Conservation (phyloP, 64 coral and sea anemone species). For the Platygyra sinensis region DNA sequence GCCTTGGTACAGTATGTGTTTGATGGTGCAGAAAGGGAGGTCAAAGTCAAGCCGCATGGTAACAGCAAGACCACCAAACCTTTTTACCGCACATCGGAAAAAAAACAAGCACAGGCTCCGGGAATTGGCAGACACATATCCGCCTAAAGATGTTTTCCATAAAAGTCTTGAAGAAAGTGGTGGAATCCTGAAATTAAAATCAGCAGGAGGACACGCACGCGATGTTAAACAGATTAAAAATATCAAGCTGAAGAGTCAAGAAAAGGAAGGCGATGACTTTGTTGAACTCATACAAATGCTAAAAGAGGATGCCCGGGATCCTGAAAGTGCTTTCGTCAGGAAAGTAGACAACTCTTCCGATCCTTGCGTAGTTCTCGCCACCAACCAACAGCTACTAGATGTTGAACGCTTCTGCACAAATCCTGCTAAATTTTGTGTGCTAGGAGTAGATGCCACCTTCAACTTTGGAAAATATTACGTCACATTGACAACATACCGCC, state of each 20-base stretch:
- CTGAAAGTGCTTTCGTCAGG: conserved; percentile 69
- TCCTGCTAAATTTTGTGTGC: conserved; percentile 51
- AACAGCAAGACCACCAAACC: conserved; percentile 60
- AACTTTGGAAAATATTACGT: conserved; percentile 60
- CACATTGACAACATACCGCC: conserved; percentile 40
- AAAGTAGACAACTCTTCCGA: conserved; percentile 51
- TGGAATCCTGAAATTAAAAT: conserved; percentile 38
- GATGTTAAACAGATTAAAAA: conserved; percentile 64
- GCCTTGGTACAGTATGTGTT: conserved; percentile 72
- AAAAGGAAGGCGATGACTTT: conserved; percentile 57
- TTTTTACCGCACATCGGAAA: conserved; percentile 54
- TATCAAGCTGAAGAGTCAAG: conserved; percentile 39
- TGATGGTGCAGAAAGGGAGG: conserved; percentile 50
- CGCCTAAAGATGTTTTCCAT: conserved; percentile 58
- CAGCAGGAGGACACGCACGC: conserved; percentile 39
- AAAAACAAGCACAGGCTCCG: conserved; percentile 7
- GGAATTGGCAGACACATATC: conserved; percentile 31
- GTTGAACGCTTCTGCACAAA: conserved; percentile 68
- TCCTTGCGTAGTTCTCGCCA: conserved; percentile 59
- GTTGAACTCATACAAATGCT: conserved; percentile 57
- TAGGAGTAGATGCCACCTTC: conserved; percentile 70
- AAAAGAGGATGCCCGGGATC: conserved; percentile 54
- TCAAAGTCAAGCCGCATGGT: conserved; percentile 66
- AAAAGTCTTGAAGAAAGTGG: conserved; percentile 66
- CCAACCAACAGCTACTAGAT: conserved; percentile 61